Percentiles rank a stretch among this genome's conserved stretches.
phyloP scores from a whole-genome alignment of 2,888 invertebrate genomes.

The Melanotus villosus region DNA sequence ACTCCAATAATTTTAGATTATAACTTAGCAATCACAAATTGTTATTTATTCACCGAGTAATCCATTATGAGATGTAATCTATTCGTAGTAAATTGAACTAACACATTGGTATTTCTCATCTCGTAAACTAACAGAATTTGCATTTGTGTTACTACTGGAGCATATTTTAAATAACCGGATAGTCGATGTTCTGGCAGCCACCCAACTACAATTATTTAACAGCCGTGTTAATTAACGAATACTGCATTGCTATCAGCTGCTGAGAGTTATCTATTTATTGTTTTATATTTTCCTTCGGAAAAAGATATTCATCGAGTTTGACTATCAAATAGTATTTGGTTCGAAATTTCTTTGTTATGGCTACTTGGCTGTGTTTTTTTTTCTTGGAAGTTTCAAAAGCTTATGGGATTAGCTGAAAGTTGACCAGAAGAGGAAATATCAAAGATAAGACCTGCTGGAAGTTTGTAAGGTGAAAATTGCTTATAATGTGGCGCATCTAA shows the following conservation, averaged over 20 bases:
- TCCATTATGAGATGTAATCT: too few species aligned
- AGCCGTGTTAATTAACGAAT: constrained; percentile 11
- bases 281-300: too few species aligned
- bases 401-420: not conserved
- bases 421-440: not conserved
- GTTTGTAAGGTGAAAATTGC: constrained; percentile 14
- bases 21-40: too few species aligned
- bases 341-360: not conserved
- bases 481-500: constrained; percentile 6
- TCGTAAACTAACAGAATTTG: not conserved
- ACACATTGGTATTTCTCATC: too few species aligned
- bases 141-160: not conserved
- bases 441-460: not conserved
- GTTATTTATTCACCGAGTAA: too few species aligned
- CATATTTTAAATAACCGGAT: constrained; percentile 14
- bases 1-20: too few species aligned
- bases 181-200: not conserved
- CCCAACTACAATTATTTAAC: constrained; percentile 16
- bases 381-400: not conserved
- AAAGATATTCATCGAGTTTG: too few species aligned
- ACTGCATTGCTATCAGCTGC: not conserved
- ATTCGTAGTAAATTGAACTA: too few species aligned
- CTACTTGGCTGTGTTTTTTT: not conserved
- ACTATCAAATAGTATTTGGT: too few species aligned
- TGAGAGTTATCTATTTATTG: not conserved